A percentile compares a stretch with the other conserved stretches of the same genome.
phyloP scores from a whole-genome alignment of 2,113 vertebrate genomes.

The Eptesicus fuscus region DNA sequence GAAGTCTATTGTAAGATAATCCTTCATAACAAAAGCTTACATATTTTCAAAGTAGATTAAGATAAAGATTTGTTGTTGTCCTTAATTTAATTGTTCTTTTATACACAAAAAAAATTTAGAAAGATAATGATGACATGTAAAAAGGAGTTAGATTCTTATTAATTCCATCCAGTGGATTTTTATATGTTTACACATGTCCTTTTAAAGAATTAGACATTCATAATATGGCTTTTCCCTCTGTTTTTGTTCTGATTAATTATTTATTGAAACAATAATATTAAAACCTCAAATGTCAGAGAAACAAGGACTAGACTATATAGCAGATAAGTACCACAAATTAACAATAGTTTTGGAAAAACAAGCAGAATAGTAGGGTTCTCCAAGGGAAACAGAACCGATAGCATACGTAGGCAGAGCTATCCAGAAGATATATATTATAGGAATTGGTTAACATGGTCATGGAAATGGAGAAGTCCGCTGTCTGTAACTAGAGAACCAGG shows the following conservation, averaged over 20 bases:
- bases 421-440: neutral
- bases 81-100: neutral
- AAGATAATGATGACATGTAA: neutral
- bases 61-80: neutral
- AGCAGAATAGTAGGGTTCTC: neutral
- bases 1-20: neutral
- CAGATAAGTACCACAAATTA: neutral
- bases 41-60: neutral
- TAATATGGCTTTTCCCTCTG: neutral
- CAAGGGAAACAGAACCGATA: neutral
- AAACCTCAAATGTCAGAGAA: neutral
- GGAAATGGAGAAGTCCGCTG: neutral
- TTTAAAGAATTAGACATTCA: neutral
- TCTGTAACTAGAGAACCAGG: neutral
- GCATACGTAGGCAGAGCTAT: too few species aligned
- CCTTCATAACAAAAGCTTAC: neutral
- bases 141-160: neutral
- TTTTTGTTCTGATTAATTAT: neutral
- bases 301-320: neutral
- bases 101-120: neutral
- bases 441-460: accelerated
- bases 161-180: neutral
- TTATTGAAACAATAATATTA: neutral
- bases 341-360: neutral
- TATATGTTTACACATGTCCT: neutral